phyloP scores from a whole-genome alignment of 2,888 invertebrate genomes.

The Tinea semifulvella region DNA sequence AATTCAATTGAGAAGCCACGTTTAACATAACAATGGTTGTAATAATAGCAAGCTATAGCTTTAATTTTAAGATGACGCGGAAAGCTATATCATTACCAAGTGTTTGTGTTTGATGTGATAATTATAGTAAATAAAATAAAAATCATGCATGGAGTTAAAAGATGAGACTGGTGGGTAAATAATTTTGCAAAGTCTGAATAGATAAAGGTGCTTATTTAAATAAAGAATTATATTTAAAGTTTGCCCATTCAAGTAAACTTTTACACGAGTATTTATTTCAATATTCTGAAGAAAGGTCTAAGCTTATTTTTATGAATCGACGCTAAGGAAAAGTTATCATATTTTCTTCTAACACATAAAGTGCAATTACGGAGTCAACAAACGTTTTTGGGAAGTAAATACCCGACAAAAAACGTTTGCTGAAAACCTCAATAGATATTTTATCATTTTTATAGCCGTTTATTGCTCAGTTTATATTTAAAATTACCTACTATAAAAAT shows the following conservation, averaged over 20 bases:
- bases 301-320: neutral
- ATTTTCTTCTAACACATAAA: slow-evolving; percentile 49
- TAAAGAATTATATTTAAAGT: too few relatives aligned
- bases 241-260: neutral
- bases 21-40: too few relatives aligned
- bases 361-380: slow-evolving; percentile 51
- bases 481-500: neutral
- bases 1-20: too few relatives aligned
- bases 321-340: slow-evolving; percentile 29
- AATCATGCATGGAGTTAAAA: too few relatives aligned
- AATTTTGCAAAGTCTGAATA: too few relatives aligned
- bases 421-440: slow-evolving; percentile 59
- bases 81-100: too few relatives aligned
- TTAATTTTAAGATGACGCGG: too few relatives aligned
- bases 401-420: slow-evolving; percentile 35
- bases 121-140: too few relatives aligned
- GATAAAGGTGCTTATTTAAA: too few relatives aligned
- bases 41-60: too few relatives aligned
- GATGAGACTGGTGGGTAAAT: too few relatives aligned
- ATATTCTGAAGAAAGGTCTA: neutral
- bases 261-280: neutral
- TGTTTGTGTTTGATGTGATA: too few relatives aligned
- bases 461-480: slow-evolving; percentile 28
- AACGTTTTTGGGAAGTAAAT: slow-evolving; percentile 49
- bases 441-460: slow-evolving; percentile 61